These are phyloP conservation scores for Pseudonaja textilis DNA, from an alignment of 2,113 vertebrate genomes.

Conservation along the genomic window DNA sequence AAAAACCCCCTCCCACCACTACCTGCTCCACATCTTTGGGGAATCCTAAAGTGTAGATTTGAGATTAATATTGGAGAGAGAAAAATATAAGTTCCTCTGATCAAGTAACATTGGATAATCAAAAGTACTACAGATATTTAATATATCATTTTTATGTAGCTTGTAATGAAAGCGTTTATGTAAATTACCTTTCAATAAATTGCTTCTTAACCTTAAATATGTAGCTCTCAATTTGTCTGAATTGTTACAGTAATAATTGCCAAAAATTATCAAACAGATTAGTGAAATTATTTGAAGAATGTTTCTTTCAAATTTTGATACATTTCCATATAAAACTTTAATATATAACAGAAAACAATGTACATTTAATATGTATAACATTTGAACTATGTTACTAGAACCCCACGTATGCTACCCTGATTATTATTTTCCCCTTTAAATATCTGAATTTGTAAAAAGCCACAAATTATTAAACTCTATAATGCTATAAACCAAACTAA, in stretches of 20 bases:
- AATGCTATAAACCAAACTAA: not conserved
- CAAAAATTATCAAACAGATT: not conserved
- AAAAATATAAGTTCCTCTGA: not conserved
- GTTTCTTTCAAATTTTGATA: not conserved
- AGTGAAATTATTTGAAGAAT: not conserved
- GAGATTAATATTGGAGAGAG: not conserved
- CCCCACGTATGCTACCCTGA: not conserved
- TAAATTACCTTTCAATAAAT: not conserved
- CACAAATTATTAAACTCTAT: not conserved
- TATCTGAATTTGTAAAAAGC: not conserved
- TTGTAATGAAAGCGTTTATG: not conserved
- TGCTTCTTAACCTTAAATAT: not conserved
- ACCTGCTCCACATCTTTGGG: not conserved
- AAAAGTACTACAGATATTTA: not conserved
- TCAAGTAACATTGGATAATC: not conserved
- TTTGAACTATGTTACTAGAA: conserved; percentile 9
- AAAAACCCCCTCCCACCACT: not conserved
- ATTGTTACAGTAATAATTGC: not conserved
- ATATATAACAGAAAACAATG: conserved; percentile 4
- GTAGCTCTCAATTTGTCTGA: not conserved
- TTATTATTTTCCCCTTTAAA: not conserved
- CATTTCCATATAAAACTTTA: conserved; percentile 1
- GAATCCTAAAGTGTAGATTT: not conserved
- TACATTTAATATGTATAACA: not conserved
- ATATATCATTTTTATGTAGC: not conserved